Base-by-base conservation (phyloP, 53 echinoderm and acorn worm species). In the Antedon mediterranea region DNA sequence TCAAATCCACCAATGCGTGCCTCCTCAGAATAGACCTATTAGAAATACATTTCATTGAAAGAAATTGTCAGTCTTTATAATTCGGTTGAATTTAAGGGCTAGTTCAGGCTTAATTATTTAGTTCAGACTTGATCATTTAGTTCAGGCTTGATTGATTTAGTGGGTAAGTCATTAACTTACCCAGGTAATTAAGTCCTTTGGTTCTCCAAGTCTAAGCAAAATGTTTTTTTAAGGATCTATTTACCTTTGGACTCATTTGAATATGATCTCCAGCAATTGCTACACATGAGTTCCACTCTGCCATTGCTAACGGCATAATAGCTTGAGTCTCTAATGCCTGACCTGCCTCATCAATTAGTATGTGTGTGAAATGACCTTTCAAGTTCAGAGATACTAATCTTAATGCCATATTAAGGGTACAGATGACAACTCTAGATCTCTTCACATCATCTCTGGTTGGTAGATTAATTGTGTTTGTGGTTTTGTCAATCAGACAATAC, bases 191-290 rank as follows among this genome's bases (percentile, higher is more conserved):
- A n/a, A n/a, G n/a, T n/a, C n/a, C 11, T 37, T 37, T 6, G 37
- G n/a, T n/a, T n/a, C n/a, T 6, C 37, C 37, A 37, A 37, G 11
- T 11, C 11, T 6, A 37, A 6, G 4, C 37, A 6, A 11, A 37
- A 6, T 37, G 4, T 37, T 11, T 6, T 4, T 37, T 37, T 37
- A 6, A 4, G 4, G 11, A 6, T 37, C 11, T 37, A 11, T 37
- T 74, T 73, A 93, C 93, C 91, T 89, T 93, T 29, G 93, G 93
- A 37, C 91, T 88, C 83, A 93, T 93, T 85, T 93, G 93, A n/a
- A 86, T 89, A 83, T 93, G 91, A 32, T 92, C 97, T 18, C 97
- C 97, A 29, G 97, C 97, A 8, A 92, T 78, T 15, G 88, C 88
- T 9, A 95, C 82, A 30, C 93, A 85, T 0, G 92, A 92, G 30